Base-by-base conservation (phyloP, 2,888 invertebrate species). In the Myopa tessellatipennis region DNA sequence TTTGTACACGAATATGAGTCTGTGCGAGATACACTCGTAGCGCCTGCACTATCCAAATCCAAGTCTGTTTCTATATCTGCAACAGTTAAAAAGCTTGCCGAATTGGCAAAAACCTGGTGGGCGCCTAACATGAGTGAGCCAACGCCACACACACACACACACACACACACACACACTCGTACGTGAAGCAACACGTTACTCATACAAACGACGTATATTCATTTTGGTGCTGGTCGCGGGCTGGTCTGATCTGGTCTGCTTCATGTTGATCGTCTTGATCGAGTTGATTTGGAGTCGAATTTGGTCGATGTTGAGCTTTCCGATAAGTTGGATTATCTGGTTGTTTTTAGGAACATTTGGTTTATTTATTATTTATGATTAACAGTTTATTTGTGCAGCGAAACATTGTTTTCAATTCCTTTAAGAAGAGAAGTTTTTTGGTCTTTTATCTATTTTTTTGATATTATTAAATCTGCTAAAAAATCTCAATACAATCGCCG, bases 31-130 rank as follows among this genome's bases (percentile, higher is more conserved):
- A 73, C 72, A 38, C 26, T 12, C 50, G 45, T 45, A 26, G 26
- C 61, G 50, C 10, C 50, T 8, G 50, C 50, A 10, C 50, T 50
- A 8, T 1, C 50, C 50, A n/a, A n/a, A n/a, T 50, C 2, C 3
- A 14, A 55, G n/a, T 26, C 45, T 61, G 61, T 18, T 10, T n/a
- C 34, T 8, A 16, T 36, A 71, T 18, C 14, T 73, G 73, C 73
- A 73, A 63, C 73, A 45, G 61, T 26, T 34, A 45, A 34, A 61
- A 52, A 45, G 12, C 34, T 50, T 16, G 16, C 8, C 34, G 38
- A 14, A 18, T 38, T 18, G 45, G 50, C 52, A 45, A 65, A 38
- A 70, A 65, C 45, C 45, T 73, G 61, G 73, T 73, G 63, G 61
- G 61, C 61, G 73, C 16, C 63, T n/a, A 40, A 50, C 63, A 26